Evolutionary conservation across 2,888 invertebrate genomes (phyloP), one percentile per base, ranked within the genome.

Genomic region (Drosophila rubida): DNA sequence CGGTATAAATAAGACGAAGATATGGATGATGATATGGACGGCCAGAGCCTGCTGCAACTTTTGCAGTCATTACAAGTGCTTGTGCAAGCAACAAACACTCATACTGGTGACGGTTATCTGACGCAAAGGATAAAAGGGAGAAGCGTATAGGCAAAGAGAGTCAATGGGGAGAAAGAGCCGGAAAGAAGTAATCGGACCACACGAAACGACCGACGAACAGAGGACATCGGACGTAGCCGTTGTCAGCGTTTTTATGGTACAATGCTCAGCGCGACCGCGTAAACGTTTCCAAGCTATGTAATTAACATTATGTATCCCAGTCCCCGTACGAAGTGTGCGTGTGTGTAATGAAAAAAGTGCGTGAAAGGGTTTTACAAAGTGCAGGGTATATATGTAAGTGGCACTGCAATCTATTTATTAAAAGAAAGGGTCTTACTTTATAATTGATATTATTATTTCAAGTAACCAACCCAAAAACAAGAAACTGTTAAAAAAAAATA

Each of bases 401-500:
- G 45, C 41, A 60, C 14, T 58, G 55, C 68, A 45, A 61, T 57
- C 53, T 53, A 75, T 57, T 73, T 74, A 51, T 25, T 44, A 14
- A 39, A 51, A 30, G 41, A 2, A 76, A 69, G 77, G 77, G 77
- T 68, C 59, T 74, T 67, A 55, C 50, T 64, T 60, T 76, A 64
- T 75, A 78, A 78, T 78, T 78, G 51, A 64, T 80, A 69, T 80
- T 80, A 80, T 80, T 77, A 80, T 70, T 78, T 78, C 44, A 44
- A 75, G 62, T 58, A 69, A 61, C 62, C 45, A 37, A 69, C 32
- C 22, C 30, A 78, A 70, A 75, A 70, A 58, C n/a, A 23, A 19
- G 6, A 7, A 25, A 25, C 23, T 23, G 23, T 23, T 5, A 23
- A 23, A 23, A 22, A 23, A 23, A 23, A 23, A n/a, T n/a, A n/a